phyloP scores from a whole-genome alignment of 2,888 invertebrate species.

The Enchytraeus crypticus region DNA sequence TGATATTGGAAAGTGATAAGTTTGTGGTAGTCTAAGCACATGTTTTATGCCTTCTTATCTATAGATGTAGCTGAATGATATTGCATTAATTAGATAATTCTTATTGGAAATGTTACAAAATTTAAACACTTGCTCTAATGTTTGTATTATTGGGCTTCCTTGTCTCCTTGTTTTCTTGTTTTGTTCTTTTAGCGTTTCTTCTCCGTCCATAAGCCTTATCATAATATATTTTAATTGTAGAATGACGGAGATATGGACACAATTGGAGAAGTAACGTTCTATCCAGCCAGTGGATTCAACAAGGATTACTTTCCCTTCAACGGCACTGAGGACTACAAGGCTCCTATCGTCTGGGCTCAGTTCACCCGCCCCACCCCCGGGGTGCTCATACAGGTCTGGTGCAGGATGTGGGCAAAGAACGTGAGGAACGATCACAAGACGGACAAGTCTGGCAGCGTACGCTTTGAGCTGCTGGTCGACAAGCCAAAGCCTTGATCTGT shows the following conservation, averaged over 20 bases:
- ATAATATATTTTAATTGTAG: constrained; percentile 22
- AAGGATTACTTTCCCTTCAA: constrained; percentile 18
- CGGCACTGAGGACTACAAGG: constrained; percentile 28
- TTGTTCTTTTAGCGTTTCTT: not conserved
- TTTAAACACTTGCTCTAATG: not conserved
- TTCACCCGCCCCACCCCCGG: constrained; percentile 37
- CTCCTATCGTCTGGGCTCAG: constrained; percentile 41
- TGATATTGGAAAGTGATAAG: too few species aligned
- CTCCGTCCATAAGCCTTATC: not conserved
- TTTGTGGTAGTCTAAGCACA: not conserved
- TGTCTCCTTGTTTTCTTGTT: not conserved
- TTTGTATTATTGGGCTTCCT: not conserved
- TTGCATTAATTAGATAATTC: too few species aligned
- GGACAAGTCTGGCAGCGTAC: constrained; percentile 82
- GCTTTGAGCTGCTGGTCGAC: constrained; percentile 89
- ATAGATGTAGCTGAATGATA: not conserved
- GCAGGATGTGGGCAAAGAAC: constrained; percentile 50
- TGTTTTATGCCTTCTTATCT: not conserved
- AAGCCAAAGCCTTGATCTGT: too few species aligned
- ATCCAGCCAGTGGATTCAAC: constrained; percentile 12
- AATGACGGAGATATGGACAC: constrained; percentile 17
- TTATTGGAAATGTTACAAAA: too few species aligned
- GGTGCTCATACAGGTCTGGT: constrained; percentile 39
- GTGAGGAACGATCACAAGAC: constrained; percentile 70
- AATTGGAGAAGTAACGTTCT: constrained; percentile 12